A percentile compares a stretch with the other conserved stretches of the same genome.
Evolutionary conservation across 2,797 vertebrate genomes (phyloP).

Genomic region (Pterois miles): DNA sequence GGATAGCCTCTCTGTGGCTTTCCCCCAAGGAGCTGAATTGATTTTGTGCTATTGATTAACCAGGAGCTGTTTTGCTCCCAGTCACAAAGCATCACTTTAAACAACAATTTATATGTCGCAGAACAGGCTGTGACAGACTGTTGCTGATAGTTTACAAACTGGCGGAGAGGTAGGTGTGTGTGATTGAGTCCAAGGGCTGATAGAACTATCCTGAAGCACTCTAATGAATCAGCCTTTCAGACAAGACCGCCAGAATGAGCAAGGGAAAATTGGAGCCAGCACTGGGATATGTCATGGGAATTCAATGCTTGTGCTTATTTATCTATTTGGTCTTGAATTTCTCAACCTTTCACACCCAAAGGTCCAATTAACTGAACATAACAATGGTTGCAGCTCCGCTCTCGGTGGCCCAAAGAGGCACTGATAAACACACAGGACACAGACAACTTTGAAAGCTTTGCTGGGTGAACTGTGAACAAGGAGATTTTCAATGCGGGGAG

Average conservation of each 20-base stretch:
- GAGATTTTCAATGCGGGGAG: slow-evolving; percentile 55
- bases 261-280: slow-evolving; percentile 59
- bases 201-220: slow-evolving; percentile 68
- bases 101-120: slow-evolving; percentile 77
- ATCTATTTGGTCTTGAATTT: slow-evolving; percentile 77
- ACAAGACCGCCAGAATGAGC: slow-evolving; percentile 51
- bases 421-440: slow-evolving; percentile 67
- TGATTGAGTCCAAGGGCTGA: slow-evolving; percentile 67
- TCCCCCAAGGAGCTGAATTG: slow-evolving; percentile 70
- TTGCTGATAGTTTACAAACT: slow-evolving; percentile 74
- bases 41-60: slow-evolving; percentile 81
- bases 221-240: slow-evolving; percentile 77
- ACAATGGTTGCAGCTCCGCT: slow-evolving; percentile 66
- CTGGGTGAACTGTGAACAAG: slow-evolving; percentile 65
- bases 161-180: slow-evolving; percentile 61
- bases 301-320: slow-evolving; percentile 74
- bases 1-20: slow-evolving; percentile 58
- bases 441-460: slow-evolving; percentile 68
- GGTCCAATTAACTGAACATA: slow-evolving; percentile 81
- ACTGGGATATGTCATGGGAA: slow-evolving; percentile 58
- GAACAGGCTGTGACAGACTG: slow-evolving; percentile 68
- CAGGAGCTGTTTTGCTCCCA: slow-evolving; percentile 74
- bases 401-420: slow-evolving; percentile 58
- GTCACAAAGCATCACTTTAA: slow-evolving; percentile 81
- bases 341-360: slow-evolving; percentile 75